Percentiles rank a stretch among this genome's conserved stretches.
Conservation (phyloP, 2,797 vertebrate genomes). For the Spea hammondii region DNA sequence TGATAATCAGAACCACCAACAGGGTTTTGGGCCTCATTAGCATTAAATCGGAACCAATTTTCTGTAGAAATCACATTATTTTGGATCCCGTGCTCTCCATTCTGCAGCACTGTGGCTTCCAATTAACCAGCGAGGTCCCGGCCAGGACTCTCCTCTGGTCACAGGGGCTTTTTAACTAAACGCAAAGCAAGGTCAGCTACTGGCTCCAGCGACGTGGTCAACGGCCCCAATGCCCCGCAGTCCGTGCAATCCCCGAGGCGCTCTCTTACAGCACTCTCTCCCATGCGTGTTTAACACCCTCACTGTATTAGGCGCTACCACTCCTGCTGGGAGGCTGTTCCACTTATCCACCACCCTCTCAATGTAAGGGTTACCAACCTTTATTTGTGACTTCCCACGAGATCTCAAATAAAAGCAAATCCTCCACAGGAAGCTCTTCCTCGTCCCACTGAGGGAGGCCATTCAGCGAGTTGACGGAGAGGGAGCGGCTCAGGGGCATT, state of each 20-base stretch:
- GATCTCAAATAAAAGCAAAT: constrained; percentile 90
- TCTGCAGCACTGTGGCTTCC: neutral
- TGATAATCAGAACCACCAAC: too few species aligned
- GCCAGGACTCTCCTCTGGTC: neutral
- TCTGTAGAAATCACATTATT: too few species aligned
- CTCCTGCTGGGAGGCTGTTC: too few species aligned
- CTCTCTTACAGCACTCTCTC: too few species aligned
- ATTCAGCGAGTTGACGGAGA: constrained; percentile 87
- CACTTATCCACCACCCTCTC: too few species aligned
- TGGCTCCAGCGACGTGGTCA: too few species aligned
- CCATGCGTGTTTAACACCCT: neutral
- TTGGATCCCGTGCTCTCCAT: neutral
- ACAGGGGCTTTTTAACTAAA: neutral
- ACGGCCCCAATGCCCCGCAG: too few species aligned
- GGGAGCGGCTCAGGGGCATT: constrained; percentile 84
- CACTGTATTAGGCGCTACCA: too few species aligned
- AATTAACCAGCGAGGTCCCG: neutral
- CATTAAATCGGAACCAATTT: too few species aligned
- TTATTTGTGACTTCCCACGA: constrained; percentile 97
- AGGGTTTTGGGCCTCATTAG: too few species aligned
- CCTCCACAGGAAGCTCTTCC: constrained; percentile 81
- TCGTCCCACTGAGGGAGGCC: constrained; percentile 86
- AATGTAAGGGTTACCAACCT: constrained; percentile 70
- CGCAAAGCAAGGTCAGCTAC: too few species aligned
- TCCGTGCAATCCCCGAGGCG: too few species aligned